Evolutionary conservation across 2,113 vertebrate genomes (phyloP), one percentile per base, ranked within the genome.

Genomic region (Zosterops hypoxanthus): DNA sequence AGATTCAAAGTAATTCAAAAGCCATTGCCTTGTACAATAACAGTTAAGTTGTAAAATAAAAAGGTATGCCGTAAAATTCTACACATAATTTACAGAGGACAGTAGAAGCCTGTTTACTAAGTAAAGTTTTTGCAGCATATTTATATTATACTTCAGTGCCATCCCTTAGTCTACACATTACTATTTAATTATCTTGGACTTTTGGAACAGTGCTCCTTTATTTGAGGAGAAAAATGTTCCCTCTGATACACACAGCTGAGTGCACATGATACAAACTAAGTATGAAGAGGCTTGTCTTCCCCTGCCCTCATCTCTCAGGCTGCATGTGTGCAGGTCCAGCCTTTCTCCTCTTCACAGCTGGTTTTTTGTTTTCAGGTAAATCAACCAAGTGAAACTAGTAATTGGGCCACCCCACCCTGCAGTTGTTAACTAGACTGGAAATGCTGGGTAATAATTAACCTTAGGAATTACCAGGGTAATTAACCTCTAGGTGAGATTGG

Each of bases 201-300:
- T 93, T 24, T 53, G 31, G 82, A 94, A 76, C 63, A 64, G 9
- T 41, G 24, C 29, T 91, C 10, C 84, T 86, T 46, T 56, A 94
- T 91, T 80, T 69, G 63, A 96, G 60, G 25, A 88, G 66, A 88
- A 90, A 59, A 97, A 69, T 31, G 41, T 69, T 95, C 78, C n/a
- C 19, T 82, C 63, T 26, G 22, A 79, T 93, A 82, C 0, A 1
- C 70, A 93, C 46, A 91, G 85, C 41, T 85, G 75, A 95, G 17
- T 46, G 63, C 71, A 90, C 90, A 82, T 31, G 75, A 94, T 42
- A 18, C 53, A 96, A 91, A 91, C 14, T 1, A 61, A 90, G 12
- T 33, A 41, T 39, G 82, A 96, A 92, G 79, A 92, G 25, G 9
- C 23, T 77, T 80, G 18, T 61, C 75, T 90, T 88, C 33, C 41